These are phyloP conservation scores for Muscicapa adusta DNA, from an alignment of 2,113 vertebrate genomes.

Conservation along the genomic window DNA sequence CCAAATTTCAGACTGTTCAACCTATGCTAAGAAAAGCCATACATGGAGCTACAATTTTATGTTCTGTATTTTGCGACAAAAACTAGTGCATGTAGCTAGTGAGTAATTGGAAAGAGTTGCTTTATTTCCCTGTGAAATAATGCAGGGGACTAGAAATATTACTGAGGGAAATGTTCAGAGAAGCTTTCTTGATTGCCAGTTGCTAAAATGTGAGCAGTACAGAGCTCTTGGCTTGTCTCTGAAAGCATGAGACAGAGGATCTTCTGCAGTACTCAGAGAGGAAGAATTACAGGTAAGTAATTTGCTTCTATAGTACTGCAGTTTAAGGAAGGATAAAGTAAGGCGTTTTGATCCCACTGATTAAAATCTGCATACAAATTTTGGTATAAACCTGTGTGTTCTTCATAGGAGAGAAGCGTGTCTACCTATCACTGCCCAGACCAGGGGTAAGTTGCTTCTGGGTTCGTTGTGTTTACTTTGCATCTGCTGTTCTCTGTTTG, in stretches of 20 bases:
- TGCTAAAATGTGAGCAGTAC: background rate
- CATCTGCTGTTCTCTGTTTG: background rate
- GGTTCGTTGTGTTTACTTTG: background rate
- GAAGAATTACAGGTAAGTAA: conserved; percentile 24
- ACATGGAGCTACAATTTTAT: background rate
- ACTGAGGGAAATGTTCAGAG: background rate
- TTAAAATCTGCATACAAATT: conserved; percentile 2
- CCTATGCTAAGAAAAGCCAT: background rate
- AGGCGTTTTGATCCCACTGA: background rate
- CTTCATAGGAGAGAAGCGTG: conserved; percentile 90
- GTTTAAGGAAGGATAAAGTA: background rate
- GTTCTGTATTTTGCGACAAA: background rate
- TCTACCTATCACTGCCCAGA: conserved; percentile 92
- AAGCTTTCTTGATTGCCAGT: background rate
- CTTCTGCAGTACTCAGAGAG: background rate
- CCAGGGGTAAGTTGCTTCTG: conserved; percentile 84
- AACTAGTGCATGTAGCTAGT: background rate
- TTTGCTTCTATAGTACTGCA: background rate
- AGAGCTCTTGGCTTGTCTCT: background rate
- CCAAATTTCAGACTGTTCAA: background rate
- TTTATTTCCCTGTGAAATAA: background rate
- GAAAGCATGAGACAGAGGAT: background rate
- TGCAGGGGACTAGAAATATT: background rate
- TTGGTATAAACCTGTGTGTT: conserved; percentile 65
- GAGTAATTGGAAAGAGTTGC: background rate